Base-by-base conservation (phyloP, 1,140 invertebrate species). In the Apolygus lucorum region DNA sequence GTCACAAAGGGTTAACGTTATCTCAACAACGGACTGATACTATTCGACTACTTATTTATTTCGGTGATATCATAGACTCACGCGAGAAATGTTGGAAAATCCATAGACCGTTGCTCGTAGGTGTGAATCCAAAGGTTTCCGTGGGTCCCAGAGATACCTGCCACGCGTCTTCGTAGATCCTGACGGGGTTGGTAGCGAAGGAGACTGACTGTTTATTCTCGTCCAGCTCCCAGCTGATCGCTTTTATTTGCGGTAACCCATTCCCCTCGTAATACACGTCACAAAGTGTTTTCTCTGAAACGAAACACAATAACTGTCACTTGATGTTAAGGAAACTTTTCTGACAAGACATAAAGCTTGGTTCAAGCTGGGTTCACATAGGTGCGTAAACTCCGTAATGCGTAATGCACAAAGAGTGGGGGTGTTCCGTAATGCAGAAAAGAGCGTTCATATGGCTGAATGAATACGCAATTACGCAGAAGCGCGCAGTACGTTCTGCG, bases 61-160 rank as follows among this genome's bases (percentile, higher is more conserved):
- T n/a, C n/a, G n/a, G n/a, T n/a, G n/a, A n/a, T n/a, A n/a, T n/a
- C n/a, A 17, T 42, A 64, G 24, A 28, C 63, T 26, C 13, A 64
- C 63, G 4, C 2, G 63, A 26, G 28, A 27, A 64, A 13, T 64
- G 63, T 27, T 64, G 63, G 22, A 64, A 64, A 28, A 64, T 28
- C 63, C 63, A 64, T 8, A 27, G 27, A 24, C 63, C 63, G 8
- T 28, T 64, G 8, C 28, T 22, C 2, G 26, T 24, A 4, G 63
- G 26, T 22, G 63, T 64, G 63, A 64, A 64, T 64, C 63, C 63
- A 2, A 13, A 64, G 14, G 14, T 14, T 13, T 64, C 63, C 13
- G 21, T 26, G 2, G 63, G 22, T 2, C 4, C 14, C 2, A 64
- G 22, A 22, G 4, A 8, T 2, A 64, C 8, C 27, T 64, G 4